Conservation (phyloP, 2,888 invertebrate genomes). For the Pristionchus mayeri region DNA sequence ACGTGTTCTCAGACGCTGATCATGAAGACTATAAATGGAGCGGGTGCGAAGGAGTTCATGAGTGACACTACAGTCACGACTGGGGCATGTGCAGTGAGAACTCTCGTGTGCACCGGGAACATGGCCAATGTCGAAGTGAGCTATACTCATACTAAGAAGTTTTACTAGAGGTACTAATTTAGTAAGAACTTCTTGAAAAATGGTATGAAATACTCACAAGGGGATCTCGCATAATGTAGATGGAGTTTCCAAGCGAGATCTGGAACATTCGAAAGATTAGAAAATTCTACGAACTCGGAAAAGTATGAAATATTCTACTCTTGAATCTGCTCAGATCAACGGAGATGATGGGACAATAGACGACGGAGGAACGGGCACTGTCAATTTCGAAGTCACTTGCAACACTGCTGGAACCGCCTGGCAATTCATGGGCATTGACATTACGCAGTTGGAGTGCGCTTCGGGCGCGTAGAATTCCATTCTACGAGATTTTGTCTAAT, state of each 20-base stretch:
- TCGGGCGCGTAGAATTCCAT: no score
- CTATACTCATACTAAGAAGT: no score
- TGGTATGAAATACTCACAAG: no score
- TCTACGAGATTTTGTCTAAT: no score
- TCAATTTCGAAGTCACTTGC: not conserved
- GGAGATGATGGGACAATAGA: not conserved
- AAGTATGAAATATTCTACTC: not conserved
- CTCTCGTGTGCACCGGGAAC: not conserved
- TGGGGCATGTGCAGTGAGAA: conserved; percentile 24
- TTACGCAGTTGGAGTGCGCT: not conserved
- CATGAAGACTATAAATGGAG: not conserved
- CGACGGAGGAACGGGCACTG: not conserved
- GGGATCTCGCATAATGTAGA: no score
- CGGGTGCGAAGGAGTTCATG: not conserved
- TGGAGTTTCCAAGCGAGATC: no score
- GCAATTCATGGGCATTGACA: not conserved
- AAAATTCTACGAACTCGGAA: no score
- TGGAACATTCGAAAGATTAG: no score
- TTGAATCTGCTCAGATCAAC: not conserved
- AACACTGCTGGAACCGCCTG: not conserved
- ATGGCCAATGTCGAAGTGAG: conserved; percentile 16
- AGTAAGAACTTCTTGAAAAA: no score
- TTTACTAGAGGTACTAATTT: no score
- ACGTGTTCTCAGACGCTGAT: not conserved
- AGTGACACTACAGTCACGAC: not conserved